phyloP scores from a whole-genome alignment of 2,888 invertebrate genomes.

The Stenurella melanura region DNA sequence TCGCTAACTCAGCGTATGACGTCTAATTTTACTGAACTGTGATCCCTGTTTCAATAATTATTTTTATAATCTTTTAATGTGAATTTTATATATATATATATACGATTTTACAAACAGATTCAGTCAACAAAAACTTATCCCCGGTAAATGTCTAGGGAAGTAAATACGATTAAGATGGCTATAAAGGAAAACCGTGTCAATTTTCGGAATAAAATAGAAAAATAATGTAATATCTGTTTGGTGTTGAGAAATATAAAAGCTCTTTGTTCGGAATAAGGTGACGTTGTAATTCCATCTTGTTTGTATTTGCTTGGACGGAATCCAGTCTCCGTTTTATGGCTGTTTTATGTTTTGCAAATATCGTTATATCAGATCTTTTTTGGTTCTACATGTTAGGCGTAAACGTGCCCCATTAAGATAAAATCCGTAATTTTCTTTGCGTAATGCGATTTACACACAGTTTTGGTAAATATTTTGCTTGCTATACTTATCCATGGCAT shows the following conservation, averaged over 20 bases:
- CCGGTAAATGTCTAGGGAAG: neutral
- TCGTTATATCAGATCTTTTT: slow-evolving; percentile 34
- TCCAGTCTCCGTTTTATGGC: slow-evolving; percentile 47
- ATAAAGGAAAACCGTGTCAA: slow-evolving; percentile 22
- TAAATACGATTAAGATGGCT: neutral
- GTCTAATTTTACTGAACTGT: too few species aligned
- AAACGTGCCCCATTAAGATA: slow-evolving; percentile 42
- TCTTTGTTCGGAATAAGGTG: slow-evolving; percentile 38
- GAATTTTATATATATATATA: too few species aligned
- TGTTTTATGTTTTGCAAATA: slow-evolving; percentile 50
- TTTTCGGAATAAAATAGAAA: slow-evolving; percentile 21
- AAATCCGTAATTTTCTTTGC: slow-evolving; percentile 39
- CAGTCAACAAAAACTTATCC: neutral
- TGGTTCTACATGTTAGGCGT: slow-evolving; percentile 35
- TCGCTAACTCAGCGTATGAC: too few species aligned
- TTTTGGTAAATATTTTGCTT: slow-evolving; percentile 37
- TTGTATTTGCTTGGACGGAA: slow-evolving; percentile 48
- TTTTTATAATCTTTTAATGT: too few species aligned
- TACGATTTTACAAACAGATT: neutral
- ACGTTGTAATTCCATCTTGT: slow-evolving; percentile 45
- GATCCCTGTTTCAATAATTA: too few species aligned
- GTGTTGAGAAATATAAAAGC: slow-evolving; percentile 38
- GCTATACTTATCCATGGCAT: slow-evolving; percentile 1
- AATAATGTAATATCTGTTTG: slow-evolving; percentile 17
- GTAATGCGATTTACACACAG: slow-evolving; percentile 38